A percentile compares a stretch with the other conserved stretches of the same genome.
Evolutionary conservation across 2,797 vertebrate species (phyloP).

Genomic region (Scolopax bukidnonensis): DNA sequence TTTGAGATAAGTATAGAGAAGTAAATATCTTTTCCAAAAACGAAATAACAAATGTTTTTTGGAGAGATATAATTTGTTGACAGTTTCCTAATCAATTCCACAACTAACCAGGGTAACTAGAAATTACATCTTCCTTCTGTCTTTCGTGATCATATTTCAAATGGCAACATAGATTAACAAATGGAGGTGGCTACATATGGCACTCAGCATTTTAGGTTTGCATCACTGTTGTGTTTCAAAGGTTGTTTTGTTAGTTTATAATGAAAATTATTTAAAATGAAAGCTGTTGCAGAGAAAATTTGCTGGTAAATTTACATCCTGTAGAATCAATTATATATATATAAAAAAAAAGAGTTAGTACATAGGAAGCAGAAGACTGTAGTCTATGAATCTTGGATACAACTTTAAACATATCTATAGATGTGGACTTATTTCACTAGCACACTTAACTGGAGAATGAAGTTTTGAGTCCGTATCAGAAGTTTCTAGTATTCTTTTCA

Average conservation of each 20-base stretch:
- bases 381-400: background rate
- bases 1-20: background rate
- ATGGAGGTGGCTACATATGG: background rate
- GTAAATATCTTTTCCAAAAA: background rate
- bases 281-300: background rate
- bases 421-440: background rate
- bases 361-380: background rate
- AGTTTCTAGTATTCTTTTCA: background rate
- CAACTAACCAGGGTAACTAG: background rate
- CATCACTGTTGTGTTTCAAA: background rate
- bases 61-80: accelerated
- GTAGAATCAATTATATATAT: background rate
- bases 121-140: background rate
- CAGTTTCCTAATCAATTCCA: background rate
- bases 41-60: background rate
- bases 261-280: background rate
- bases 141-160: background rate
- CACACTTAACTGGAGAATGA: background rate
- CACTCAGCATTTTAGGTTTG: background rate
- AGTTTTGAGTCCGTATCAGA: background rate
- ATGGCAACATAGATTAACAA: background rate
- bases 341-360: background rate
- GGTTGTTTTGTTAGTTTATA: background rate
- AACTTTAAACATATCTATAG: background rate
- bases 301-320: background rate